Conservation (phyloP, 1,140 invertebrate genomes). For the Neelides sp. region DNA sequence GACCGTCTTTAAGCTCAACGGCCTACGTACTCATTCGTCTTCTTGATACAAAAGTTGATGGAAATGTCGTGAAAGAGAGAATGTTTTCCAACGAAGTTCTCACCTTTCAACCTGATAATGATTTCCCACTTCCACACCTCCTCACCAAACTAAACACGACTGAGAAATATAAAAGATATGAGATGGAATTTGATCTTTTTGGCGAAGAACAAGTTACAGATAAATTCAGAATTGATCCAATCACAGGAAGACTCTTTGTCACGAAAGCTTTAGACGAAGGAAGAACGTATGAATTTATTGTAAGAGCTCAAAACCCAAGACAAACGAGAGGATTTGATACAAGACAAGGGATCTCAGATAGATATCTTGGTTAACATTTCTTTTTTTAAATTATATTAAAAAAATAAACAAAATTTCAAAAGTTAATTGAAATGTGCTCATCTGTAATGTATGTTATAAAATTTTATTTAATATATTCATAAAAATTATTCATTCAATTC, state of each 20-base stretch:
- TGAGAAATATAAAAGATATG: conserved; percentile 42
- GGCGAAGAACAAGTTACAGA: conserved; percentile 36
- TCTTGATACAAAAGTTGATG: conserved; percentile 50
- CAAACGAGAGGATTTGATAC: conserved; percentile 23
- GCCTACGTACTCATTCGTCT: conserved; percentile 51
- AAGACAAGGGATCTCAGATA: conserved; percentile 21
- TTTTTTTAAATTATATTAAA: conserved; percentile 12
- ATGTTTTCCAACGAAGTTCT: conserved; percentile 27
- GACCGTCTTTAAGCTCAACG: conserved; percentile 61
- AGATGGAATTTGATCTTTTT: conserved; percentile 40
- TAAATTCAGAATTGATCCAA: conserved; percentile 54
- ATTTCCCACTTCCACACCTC: conserved; percentile 52
- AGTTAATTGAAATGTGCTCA: no score
- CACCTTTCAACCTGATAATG: conserved; percentile 47
- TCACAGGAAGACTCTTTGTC: conserved; percentile 56
- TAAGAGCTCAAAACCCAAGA: conserved; percentile 41
- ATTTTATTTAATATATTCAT: no score
- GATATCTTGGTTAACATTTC: conserved; percentile 18
- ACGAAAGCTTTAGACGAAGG: conserved; percentile 50
- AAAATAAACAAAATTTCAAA: no score
- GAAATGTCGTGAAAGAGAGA: conserved; percentile 33
- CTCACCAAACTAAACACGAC: conserved; percentile 55
- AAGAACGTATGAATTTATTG: conserved; percentile 50
- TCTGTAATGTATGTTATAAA: no score
- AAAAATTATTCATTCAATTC: neutral